Evolutionary conservation across 2,888 invertebrate genomes (phyloP), one percentile per base, ranked within the genome.

Genomic region (Eupeodes luniger): DNA sequence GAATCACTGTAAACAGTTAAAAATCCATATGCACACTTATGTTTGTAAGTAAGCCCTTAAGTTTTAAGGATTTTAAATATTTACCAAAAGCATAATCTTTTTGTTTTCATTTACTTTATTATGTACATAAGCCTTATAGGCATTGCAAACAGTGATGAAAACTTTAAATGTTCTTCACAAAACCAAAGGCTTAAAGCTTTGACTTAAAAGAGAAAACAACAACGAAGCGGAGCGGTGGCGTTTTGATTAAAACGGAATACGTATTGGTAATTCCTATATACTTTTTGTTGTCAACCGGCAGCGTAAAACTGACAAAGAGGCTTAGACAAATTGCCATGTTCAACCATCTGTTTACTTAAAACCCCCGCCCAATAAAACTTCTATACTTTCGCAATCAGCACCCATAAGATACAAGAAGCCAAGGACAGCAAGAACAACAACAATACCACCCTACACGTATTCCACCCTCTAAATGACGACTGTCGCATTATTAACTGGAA

Each of bases 401-500:
- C 49, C 49, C 27, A 27, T 27, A 27, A 27, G 27, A 27, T 27
- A 27, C 44, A 44, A 44, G 14, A 34, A 34, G 14, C 6, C 14
- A 19, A 3, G 27, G 27, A 27, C 27, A 27, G 27, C 27, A 27
- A 27, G 14, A 34, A 11, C 59, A 9, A 49, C n/a, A n/a, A 57
- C 57, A n/a, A 27, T 14, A 69, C 49, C 47, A 27, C 27, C 47
- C 40, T 53, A 36, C n/a, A 0, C 34, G 7, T 12, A 47, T 47
- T 11, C 1, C 5, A 10, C 47, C 47, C 47, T 11, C 10, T 9
- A 11, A 47, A 49, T 67, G 77, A 81, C 72, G 40, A 61, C 62
- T 79, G 64, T 70, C 74, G 74, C 64, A 76, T 86, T 86, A 78
- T 76, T 59, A 76, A 82, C 75, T 72, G 64, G 59, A 74, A 51